These are phyloP conservation scores for Mechanitis messenoides DNA, from an alignment of 2,888 invertebrate species.

Conservation along the genomic window DNA sequence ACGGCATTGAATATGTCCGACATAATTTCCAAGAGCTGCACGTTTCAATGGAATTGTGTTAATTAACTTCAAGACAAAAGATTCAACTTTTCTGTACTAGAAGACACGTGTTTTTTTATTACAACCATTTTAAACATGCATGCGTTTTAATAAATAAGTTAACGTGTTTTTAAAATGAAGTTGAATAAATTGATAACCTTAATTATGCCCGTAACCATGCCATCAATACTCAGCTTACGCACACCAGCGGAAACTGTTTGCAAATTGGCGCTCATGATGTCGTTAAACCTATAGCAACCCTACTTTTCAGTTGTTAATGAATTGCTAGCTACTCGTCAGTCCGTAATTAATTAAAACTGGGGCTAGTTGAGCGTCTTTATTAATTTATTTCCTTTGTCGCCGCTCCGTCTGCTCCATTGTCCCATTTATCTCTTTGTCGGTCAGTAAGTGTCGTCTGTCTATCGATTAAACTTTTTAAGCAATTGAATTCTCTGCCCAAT, in stretches of 20 bases:
- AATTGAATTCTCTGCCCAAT: not conserved
- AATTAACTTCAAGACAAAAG: slow-evolving; percentile 8
- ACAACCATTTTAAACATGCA: no score
- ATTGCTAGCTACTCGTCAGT: slow-evolving; percentile 19
- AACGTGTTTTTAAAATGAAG: no score
- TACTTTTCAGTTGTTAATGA: slow-evolving; percentile 19
- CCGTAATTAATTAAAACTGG: slow-evolving; percentile 26
- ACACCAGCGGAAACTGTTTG: not conserved
- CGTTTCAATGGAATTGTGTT: slow-evolving; percentile 8
- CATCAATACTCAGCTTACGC: not conserved
- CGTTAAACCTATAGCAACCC: slow-evolving; percentile 1
- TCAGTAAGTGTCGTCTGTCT: slow-evolving; percentile 8
- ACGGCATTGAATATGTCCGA: slow-evolving; percentile 6
- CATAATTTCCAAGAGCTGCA: slow-evolving; percentile 8
- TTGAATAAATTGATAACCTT: no score
- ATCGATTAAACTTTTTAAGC: slow-evolving; percentile 5
- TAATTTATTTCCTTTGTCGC: slow-evolving; percentile 27
- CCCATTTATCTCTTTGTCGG: slow-evolving; percentile 20
- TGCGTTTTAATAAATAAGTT: no score
- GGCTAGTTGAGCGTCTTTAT: slow-evolving; percentile 21
- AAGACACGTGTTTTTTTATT: not conserved
- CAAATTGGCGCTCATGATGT: slow-evolving; percentile 1
- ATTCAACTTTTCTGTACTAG: slow-evolving; percentile 1
- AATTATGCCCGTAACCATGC: no score
- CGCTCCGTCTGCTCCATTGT: slow-evolving; percentile 19